These are phyloP conservation scores for Drosophila rufa DNA, from an alignment of 1,140 invertebrate genomes.

Conservation along the genomic window DNA sequence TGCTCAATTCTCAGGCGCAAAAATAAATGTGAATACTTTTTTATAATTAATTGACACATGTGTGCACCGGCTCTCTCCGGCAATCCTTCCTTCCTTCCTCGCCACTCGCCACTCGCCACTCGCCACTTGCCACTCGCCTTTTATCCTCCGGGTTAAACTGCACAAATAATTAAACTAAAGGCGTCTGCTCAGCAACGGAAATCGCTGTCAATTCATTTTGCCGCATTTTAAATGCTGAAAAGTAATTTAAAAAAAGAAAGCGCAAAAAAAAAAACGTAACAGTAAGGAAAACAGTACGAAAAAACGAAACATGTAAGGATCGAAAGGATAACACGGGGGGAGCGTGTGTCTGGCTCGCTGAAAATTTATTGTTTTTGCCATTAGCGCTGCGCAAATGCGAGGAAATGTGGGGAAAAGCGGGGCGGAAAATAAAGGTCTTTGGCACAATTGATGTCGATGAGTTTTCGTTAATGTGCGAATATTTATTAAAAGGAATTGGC, in stretches of 20 bases:
- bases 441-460: constrained; percentile 53
- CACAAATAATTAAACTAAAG: constrained; percentile 79
- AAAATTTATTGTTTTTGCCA: constrained; percentile 81
- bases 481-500: constrained; percentile 77
- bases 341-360: constrained; percentile 38
- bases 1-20: constrained; percentile 36
- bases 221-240: constrained; percentile 80
- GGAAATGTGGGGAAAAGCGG: constrained; percentile 5
- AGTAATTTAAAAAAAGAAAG: constrained; percentile 55
- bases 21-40: constrained; percentile 54
- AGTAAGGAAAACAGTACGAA: not conserved
- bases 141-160: constrained; percentile 49
- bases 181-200: constrained; percentile 53
- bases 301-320: constrained; percentile 61
- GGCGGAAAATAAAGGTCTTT: constrained; percentile 33
- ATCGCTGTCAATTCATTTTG: constrained; percentile 81
- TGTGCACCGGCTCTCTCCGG: constrained; percentile 48
- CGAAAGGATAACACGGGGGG: constrained; percentile 67
- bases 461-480: constrained; percentile 78
- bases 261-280: not conserved
- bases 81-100: constrained; percentile 10
- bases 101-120: not conserved
- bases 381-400: constrained; percentile 71
- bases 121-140: constrained; percentile 12
- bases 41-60: constrained; percentile 76